Percentiles rank a stretch among this genome's conserved stretches.
Evolutionary conservation across 2,113 vertebrate genomes (phyloP).

Genomic region (Formicarius rufipectus): DNA sequence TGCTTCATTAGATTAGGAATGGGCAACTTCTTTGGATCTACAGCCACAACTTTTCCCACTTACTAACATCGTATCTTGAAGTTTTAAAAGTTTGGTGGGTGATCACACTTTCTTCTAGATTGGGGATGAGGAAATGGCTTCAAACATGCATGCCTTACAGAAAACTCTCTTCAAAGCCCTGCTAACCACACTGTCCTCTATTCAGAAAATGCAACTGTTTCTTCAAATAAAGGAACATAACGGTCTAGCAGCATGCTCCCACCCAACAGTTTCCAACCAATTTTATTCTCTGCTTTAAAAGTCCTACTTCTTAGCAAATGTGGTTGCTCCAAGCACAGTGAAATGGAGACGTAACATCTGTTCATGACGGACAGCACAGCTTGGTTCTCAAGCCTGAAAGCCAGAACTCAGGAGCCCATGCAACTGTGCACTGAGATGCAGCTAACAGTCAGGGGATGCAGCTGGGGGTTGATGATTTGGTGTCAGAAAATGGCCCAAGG

Average conservation of each 20-base stretch:
- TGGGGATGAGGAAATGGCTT: conserved; percentile 31
- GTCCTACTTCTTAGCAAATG: conserved; percentile 31
- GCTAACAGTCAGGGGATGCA: conserved; percentile 56
- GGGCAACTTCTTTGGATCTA: neutral
- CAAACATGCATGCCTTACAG: conserved; percentile 3
- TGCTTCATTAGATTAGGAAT: neutral
- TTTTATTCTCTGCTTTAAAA: neutral
- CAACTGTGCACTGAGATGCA: conserved; percentile 64
- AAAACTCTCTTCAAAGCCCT: conserved; percentile 26
- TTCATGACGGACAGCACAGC: conserved; percentile 2
- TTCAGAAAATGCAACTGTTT: conserved; percentile 23
- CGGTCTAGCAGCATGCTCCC: conserved; percentile 63
- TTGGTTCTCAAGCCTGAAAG: conserved; percentile 66
- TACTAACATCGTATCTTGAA: neutral
- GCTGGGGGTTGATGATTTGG: conserved; percentile 10
- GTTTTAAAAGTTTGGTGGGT: neutral
- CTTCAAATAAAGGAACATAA: conserved; percentile 19
- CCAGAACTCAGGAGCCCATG: conserved; percentile 70
- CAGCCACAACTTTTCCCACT: conserved; percentile 37
- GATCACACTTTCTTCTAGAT: neutral
- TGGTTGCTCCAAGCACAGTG: conserved; percentile 64
- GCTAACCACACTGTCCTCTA: conserved; percentile 6
- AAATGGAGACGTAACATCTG: conserved; percentile 47
- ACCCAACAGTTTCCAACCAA: neutral
- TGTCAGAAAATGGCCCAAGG: conserved; percentile 32